Conservation (phyloP, 2,113 vertebrate genomes). For the Vanacampus margaritifer region DNA sequence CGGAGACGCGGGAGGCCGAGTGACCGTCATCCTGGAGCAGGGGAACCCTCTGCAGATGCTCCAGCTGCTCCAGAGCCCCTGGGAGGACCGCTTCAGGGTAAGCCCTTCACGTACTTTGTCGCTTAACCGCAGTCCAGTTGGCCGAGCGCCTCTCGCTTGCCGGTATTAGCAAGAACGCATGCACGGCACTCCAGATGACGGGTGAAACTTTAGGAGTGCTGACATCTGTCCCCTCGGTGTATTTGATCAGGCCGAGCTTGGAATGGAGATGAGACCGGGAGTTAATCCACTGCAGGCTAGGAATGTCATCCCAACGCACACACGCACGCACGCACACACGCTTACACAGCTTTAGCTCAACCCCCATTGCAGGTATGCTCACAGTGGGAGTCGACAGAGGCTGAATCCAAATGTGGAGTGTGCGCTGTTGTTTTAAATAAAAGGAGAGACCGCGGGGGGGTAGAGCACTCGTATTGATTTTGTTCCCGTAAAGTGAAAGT, state of each 20-base stretch:
- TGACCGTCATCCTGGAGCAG: slow-evolving; percentile 84
- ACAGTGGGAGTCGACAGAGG: slow-evolving; percentile 43
- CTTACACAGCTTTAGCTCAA: slow-evolving; percentile 31
- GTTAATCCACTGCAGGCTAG: slow-evolving; percentile 61
- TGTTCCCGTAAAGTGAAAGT: background rate
- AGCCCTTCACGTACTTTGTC: slow-evolving; percentile 46
- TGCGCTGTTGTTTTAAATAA: background rate
- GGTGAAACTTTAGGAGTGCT: slow-evolving; percentile 47
- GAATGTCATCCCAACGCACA: slow-evolving; percentile 48
- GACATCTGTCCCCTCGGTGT: slow-evolving; percentile 56
- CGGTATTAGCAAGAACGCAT: background rate
- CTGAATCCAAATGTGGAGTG: slow-evolving; percentile 14
- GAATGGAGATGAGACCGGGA: slow-evolving; percentile 48
- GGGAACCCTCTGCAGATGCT: slow-evolving; percentile 90
- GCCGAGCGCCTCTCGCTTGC: background rate
- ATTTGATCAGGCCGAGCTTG: slow-evolving; percentile 51
- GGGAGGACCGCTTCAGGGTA: slow-evolving; percentile 94
- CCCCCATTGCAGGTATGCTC: slow-evolving; percentile 59
- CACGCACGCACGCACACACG: slow-evolving; percentile 30
- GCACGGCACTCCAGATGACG: slow-evolving; percentile 18
- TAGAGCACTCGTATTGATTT: background rate
- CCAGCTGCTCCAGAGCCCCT: slow-evolving; percentile 89
- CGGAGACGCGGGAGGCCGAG: slow-evolving; percentile 55
- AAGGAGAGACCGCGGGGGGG: background rate
- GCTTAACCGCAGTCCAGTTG: background rate